Evolutionary conservation across 2,888 invertebrate species (phyloP).

Genomic region (Brachycybe producta): DNA sequence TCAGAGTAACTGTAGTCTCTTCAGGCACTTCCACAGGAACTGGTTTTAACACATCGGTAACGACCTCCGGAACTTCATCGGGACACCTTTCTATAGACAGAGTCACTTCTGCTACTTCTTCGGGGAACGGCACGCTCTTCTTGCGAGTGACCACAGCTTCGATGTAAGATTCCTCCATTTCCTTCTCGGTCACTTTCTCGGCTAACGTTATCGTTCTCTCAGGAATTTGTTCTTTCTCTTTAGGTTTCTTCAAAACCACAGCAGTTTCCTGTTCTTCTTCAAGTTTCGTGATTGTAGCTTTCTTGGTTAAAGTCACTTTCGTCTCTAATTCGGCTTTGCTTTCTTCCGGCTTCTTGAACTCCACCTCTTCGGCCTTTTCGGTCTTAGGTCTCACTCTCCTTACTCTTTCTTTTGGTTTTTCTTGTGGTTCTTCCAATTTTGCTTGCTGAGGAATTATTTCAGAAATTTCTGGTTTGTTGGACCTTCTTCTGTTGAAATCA

Average conservation of each 20-base stretch:
- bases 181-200: not conserved
- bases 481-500: no score
- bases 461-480: not conserved
- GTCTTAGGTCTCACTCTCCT: no score
- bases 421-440: not conserved
- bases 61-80: constrained; percentile 18
- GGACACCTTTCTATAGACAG: not conserved
- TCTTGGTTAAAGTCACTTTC: no score
- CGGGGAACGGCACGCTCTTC: not conserved
- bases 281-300: no score
- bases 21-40: no score
- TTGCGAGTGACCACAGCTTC: not conserved
- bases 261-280: no score
- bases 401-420: no score
- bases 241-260: no score
- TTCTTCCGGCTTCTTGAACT: no score
- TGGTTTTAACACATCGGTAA: constrained; percentile 16
- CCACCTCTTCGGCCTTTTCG: no score
- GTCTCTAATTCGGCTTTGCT: no score
- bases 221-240: not conserved
- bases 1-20: no score
- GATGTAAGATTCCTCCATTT: not conserved
- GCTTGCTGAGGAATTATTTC: not conserved
- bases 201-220: not conserved
- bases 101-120: not conserved